Base-by-base conservation (phyloP, 2,113 vertebrate genomes). In the Ivindomyrus marchei region DNA sequence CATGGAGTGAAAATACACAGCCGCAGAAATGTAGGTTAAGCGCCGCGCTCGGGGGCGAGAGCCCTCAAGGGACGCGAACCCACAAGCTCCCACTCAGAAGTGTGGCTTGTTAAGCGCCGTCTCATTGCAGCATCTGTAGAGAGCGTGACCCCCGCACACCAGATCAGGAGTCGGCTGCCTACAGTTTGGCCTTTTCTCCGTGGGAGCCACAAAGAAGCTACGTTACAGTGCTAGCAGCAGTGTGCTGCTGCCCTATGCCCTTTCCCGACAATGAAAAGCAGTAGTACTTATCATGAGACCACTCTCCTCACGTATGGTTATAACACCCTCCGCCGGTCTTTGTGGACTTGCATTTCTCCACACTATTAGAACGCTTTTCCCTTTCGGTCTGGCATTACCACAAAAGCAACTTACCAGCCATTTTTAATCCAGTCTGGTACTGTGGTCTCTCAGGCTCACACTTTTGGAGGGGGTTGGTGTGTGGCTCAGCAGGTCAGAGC, bases 11-110 rank as follows among this genome's bases (percentile, higher is more conserved):
- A 27, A 66, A 66, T 83, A 17, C 39, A 45, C 15, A 7, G 31
- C 31, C 77, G 45, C 77, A 39, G 36, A 83, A 27, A 56, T 53
- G 31, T 5, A 87, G 49, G 85, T 87, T 87, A 87, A 56, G 17
- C 2, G 1, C 31, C 31, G 39, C 3, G 85, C 85, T 87, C 5
- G 1, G n/a, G 50, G 85, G 85, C 50, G 31, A 13, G 50, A 19
- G 11, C 27, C 24, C 85, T 10, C 85, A 27, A 13, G 49, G 31
- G 85, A 87, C 27, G 2, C 17, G 50, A 87, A 52, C 85, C 47
- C 47, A 86, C 85, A 86, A 50, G 47, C 85, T 86, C n/a, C 85
- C n/a, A 50, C 49, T 56, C 49, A 87, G 85, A 87, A 36, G 50
- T 31, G 24, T 21, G 27, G 85, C 27, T 87, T 39, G 49, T 53